Conservation (phyloP, 2,797 vertebrate species). For the Pelodytes ibericus region DNA sequence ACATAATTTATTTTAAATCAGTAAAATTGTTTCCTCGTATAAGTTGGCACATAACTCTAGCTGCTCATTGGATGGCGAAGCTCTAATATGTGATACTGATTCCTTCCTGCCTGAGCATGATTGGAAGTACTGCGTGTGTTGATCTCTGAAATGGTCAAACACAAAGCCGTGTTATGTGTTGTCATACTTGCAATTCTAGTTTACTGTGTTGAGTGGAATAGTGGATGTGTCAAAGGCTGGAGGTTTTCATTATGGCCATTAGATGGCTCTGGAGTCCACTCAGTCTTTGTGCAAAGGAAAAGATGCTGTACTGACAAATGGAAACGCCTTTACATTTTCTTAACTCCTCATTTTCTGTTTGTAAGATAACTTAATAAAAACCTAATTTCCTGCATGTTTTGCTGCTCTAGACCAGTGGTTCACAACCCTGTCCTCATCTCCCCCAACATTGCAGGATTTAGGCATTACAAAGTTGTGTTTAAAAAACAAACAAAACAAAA, state of each 20-base stretch:
- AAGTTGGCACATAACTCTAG: not conserved
- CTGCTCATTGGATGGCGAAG: not conserved
- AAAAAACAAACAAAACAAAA: too few species aligned
- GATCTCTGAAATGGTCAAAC: not conserved
- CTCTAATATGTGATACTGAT: not conserved
- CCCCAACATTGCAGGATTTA: too few species aligned
- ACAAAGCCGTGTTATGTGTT: not conserved
- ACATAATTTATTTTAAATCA: too few species aligned
- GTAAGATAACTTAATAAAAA: too few species aligned
- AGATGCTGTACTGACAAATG: not conserved
- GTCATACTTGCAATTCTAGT: not conserved
- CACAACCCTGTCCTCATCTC: too few species aligned
- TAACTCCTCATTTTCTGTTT: too few species aligned
- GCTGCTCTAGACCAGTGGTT: too few species aligned
- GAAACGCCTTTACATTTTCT: too few species aligned
- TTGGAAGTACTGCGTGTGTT: not conserved
- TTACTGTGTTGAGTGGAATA: not conserved
- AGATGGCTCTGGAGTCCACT: constrained; percentile 51
- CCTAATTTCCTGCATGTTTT: too few species aligned
- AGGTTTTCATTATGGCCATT: constrained; percentile 39
- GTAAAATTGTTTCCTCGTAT: too few species aligned
- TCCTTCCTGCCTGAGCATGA: not conserved
- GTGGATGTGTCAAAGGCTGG: not conserved
- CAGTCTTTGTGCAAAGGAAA: not conserved
- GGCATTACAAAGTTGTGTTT: too few species aligned